Conservation (phyloP, 2,797 vertebrate genomes). For the Lepus townsendii region DNA sequence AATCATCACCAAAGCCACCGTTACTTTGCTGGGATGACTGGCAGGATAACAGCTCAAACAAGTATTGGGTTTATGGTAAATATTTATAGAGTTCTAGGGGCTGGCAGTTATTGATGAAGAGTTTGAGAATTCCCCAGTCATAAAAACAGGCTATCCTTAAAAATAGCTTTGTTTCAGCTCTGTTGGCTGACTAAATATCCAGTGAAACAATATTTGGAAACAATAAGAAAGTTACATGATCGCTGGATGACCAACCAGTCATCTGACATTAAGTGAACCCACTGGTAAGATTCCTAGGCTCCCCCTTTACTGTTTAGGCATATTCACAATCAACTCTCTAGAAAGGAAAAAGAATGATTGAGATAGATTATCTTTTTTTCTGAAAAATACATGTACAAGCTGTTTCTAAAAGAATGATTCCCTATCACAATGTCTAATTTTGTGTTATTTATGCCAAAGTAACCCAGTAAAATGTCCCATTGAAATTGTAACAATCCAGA, state of each 20-base stretch:
- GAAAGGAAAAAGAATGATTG: neutral
- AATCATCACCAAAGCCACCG: slow-evolving; percentile 46
- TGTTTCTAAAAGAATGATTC: neutral
- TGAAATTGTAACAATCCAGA: neutral
- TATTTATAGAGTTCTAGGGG: slow-evolving; percentile 42
- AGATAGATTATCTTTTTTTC: slow-evolving; percentile 35
- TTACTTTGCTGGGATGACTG: slow-evolving; percentile 13
- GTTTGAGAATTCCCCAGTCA: slow-evolving; percentile 15
- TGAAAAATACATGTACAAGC: slow-evolving; percentile 59
- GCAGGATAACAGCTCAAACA: slow-evolving; percentile 62
- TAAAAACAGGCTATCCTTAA: slow-evolving; percentile 33
- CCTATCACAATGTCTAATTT: neutral
- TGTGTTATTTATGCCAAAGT: slow-evolving; percentile 25
- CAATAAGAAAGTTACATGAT: slow-evolving; percentile 38
- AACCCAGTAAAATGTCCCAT: neutral
- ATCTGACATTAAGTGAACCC: neutral
- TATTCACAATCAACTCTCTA: slow-evolving; percentile 22
- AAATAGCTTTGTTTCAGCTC: neutral
- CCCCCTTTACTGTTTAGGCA: neutral
- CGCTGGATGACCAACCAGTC: neutral
- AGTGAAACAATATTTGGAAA: slow-evolving; percentile 43
- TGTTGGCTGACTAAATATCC: neutral
- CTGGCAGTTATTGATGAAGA: neutral
- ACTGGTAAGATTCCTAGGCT: neutral
- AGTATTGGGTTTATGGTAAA: slow-evolving; percentile 29